A percentile compares a stretch with the other conserved stretches of the same genome.
Conservation (phyloP, 2,113 vertebrate genomes). For the Cariama cristata region DNA sequence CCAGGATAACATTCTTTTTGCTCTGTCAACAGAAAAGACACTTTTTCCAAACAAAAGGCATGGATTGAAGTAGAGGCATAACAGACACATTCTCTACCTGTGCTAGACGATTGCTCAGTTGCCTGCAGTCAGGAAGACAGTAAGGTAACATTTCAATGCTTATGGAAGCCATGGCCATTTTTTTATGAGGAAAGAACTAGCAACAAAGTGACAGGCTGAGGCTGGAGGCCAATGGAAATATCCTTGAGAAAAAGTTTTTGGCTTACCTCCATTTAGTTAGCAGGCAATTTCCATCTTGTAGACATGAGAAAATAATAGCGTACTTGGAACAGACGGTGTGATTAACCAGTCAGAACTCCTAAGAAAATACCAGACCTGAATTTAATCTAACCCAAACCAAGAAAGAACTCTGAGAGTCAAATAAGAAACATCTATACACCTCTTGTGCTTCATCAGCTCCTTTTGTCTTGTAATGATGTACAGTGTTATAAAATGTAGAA, state of each 20-base stretch:
- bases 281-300: neutral
- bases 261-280: neutral
- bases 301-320: neutral
- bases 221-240: constrained; percentile 22
- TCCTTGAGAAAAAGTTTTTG: constrained; percentile 16
- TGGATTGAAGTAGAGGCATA: neutral
- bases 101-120: neutral
- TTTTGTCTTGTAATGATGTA: neutral
- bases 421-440: neutral
- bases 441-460: neutral
- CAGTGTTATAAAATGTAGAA: neutral
- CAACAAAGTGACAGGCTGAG: constrained; percentile 3
- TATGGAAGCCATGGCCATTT: neutral
- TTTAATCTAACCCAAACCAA: neutral
- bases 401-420: neutral
- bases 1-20: neutral
- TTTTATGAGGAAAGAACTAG: neutral
- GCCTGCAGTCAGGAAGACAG: neutral
- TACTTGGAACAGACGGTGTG: neutral
- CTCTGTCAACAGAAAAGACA: neutral
- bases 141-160: neutral
- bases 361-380: neutral
- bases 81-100: neutral
- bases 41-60: neutral
- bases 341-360: neutral